Evolutionary conservation across 2,113 vertebrate genomes (phyloP), one percentile per base, ranked within the genome.

Genomic region (Notarius lentiginosus): DNA sequence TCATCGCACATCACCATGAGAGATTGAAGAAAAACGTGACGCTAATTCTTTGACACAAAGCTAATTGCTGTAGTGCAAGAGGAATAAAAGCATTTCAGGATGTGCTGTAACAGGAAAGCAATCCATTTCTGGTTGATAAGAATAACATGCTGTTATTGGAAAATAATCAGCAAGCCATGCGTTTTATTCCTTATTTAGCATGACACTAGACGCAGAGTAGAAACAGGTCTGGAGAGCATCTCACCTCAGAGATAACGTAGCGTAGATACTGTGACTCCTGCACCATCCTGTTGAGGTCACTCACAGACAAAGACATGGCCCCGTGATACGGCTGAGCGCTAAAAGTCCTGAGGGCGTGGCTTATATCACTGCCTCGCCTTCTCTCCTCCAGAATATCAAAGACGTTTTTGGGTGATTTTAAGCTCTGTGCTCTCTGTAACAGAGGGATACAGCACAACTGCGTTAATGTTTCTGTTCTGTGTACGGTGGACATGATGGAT

Each of bases 331-430:
- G 92, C 2, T 92, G 93, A 0, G 97, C 96, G 22, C 89, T 96
- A 18, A 96, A 99, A 63, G 96, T 97, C 87, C 96, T 96, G 92
- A 99, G 91, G 0, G 97, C 97, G 1, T 97, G 95, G 89, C 96
- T 91, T 68, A 99, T 89, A 91, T 99, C 98, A 65, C 96, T 97
- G 90, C 93, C 92, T 73, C 91, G 87, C 41, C 96, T 95, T 63
- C 95, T 95, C 81, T 99, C 97, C 91, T 98, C 96, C 91, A 99
- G 86, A 41, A 97, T 94, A 81, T 99, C 97, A 92, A 97, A 95
- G 91, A 98, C 96, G 7, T 96, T 95, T 87, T 95, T 95, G 89
- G 94, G 92, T 93, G 93, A 94, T 87, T 86, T 94, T 17, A 86
- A 89, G 18, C 12, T 68, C 8, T 20, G 80, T 60, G 63, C 58